These are phyloP conservation scores for Hirtodrosophila alboralis DNA, from an alignment of 2,888 invertebrate genomes.

Conservation along the genomic window DNA sequence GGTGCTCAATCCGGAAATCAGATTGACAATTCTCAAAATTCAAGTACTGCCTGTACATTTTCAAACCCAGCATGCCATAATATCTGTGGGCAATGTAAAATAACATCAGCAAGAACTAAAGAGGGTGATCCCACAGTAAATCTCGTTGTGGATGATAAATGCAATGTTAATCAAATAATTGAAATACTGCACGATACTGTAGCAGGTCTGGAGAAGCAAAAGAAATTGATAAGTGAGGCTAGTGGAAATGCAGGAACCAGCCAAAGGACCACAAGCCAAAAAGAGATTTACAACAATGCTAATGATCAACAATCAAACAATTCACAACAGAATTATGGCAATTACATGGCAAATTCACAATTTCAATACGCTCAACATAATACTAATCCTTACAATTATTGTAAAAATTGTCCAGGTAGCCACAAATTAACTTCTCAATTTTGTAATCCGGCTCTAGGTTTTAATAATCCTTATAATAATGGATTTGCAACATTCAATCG, in stretches of 20 bases:
- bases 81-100: constrained; percentile 6
- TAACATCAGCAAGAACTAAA: not conserved
- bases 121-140: not conserved
- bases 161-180: constrained; percentile 42
- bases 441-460: not conserved
- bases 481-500: too few species aligned
- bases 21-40: not conserved
- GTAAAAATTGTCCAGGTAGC: not conserved
- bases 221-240: constrained; percentile 6
- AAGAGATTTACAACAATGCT: too few species aligned
- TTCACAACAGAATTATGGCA: too few species aligned
- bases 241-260: not conserved
- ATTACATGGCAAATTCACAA: too few species aligned
- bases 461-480: not conserved
- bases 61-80: not conserved
- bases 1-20: too few species aligned
- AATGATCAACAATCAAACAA: not conserved
- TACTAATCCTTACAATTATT: not conserved
- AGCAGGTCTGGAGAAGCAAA: constrained; percentile 34
- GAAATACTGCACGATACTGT: constrained; percentile 45
- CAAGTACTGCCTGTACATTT: not conserved
- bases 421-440: too few species aligned
- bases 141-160: constrained; percentile 27
- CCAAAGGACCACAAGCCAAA: not conserved
- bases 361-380: too few species aligned